Percentiles rank a stretch among this genome's conserved stretches.
These are phyloP conservation scores for Panzeria rudis DNA, from an alignment of 2,888 invertebrate genomes.

Conservation along the genomic window DNA sequence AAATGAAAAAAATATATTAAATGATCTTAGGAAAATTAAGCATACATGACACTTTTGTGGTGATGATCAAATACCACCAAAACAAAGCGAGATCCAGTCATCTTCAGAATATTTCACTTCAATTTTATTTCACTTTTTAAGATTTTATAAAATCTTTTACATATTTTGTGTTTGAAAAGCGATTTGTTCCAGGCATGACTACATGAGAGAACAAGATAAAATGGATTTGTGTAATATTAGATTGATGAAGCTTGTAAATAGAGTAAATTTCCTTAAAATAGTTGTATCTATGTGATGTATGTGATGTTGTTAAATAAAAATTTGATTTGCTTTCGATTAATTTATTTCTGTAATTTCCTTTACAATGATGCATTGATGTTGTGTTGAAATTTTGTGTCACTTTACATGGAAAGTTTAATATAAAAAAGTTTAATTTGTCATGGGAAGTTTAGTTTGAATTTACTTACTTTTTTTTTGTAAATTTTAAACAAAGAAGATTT, in stretches of 20 bases:
- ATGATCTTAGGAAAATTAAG: constrained; percentile 57
- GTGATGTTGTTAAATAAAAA: constrained; percentile 40
- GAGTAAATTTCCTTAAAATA: constrained; percentile 58
- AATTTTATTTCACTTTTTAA: constrained; percentile 22
- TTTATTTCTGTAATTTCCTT: constrained; percentile 5
- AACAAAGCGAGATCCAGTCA: background rate
- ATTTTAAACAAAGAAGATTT: background rate
- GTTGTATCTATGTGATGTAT: constrained; percentile 24
- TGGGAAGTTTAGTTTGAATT: constrained; percentile 18
- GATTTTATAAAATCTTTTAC: constrained; percentile 40
- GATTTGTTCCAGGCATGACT: constrained; percentile 39
- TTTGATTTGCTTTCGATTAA: constrained; percentile 28
- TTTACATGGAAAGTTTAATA: background rate
- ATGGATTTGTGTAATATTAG: constrained; percentile 61
- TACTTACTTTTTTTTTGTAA: background rate
- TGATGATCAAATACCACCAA: constrained; percentile 63
- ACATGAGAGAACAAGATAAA: constrained; percentile 32
- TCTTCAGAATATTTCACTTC: constrained; percentile 31
- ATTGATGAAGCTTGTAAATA: constrained; percentile 69
- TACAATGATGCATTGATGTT: constrained; percentile 64
- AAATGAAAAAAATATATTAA: constrained; percentile 32
- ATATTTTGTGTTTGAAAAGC: constrained; percentile 55
- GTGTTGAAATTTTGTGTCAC: constrained; percentile 64
- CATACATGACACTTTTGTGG: constrained; percentile 65
- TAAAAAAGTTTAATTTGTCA: constrained; percentile 4